phyloP scores from a whole-genome alignment of 2,113 vertebrate genomes.

The Nestor notabilis region DNA sequence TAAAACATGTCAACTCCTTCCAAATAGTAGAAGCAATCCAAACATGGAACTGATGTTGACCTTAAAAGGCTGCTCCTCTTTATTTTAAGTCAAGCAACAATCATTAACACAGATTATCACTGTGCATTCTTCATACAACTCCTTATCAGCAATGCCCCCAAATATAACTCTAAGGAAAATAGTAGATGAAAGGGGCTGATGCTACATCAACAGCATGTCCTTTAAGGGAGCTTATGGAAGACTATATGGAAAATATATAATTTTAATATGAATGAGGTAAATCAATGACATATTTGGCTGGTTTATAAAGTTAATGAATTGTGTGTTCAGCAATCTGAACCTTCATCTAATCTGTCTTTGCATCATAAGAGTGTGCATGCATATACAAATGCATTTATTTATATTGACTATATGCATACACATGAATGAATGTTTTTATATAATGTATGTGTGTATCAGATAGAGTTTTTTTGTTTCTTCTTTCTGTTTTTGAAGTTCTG shows the following conservation, averaged over 20 bases:
- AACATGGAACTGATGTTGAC: conserved; percentile 29
- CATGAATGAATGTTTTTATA: neutral
- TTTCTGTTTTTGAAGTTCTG: neutral
- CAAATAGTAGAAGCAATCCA: conserved; percentile 49
- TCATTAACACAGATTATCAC: neutral
- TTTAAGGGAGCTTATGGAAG: neutral
- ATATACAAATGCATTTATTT: neutral
- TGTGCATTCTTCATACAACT: neutral
- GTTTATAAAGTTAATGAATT: neutral
- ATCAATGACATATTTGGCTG: neutral
- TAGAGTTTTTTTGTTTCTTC: neutral
- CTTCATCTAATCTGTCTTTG: neutral
- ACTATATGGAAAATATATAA: neutral
- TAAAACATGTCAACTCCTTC: conserved; percentile 52
- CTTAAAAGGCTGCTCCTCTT: conserved; percentile 44
- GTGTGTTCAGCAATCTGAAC: neutral
- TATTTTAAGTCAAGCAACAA: conserved; percentile 3
- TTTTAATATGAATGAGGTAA: neutral
- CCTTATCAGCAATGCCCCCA: conserved; percentile 7
- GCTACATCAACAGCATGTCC: neutral
- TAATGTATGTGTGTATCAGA: neutral
- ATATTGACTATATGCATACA: neutral
- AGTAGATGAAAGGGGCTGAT: neutral
- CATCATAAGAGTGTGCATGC: neutral
- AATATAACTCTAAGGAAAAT: conserved; percentile 2